Percentiles rank a stretch among this genome's conserved stretches.
Conservation (phyloP, 1,140 invertebrate species). For the Cotesia typhae region DNA sequence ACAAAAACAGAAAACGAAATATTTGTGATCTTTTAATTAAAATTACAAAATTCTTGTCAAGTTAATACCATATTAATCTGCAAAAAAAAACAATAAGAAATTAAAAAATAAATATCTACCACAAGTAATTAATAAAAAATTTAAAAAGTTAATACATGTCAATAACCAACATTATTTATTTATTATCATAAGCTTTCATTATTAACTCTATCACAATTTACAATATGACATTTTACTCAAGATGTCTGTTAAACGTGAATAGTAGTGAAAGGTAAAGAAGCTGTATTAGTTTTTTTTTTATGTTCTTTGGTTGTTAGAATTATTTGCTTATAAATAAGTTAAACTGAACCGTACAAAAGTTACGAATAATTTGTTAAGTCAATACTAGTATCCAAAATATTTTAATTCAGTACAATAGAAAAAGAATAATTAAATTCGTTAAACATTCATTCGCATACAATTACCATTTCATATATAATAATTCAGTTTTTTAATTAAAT, state of each 20-base stretch:
- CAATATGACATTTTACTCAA: constrained; percentile 31
- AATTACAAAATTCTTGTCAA: no score
- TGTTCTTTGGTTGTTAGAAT: constrained; percentile 26
- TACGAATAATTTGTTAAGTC: constrained; percentile 46
- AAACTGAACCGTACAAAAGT: constrained; percentile 50
- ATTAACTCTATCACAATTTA: constrained; percentile 54
- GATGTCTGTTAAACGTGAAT: constrained; percentile 23
- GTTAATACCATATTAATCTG: no score
- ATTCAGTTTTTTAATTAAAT: no score
- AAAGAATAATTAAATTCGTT: neutral
- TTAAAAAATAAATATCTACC: neutral
- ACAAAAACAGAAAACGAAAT: no score
- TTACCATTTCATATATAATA: no score
- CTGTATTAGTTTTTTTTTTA: constrained; percentile 40
- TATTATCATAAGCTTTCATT: constrained; percentile 50
- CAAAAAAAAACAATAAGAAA: neutral
- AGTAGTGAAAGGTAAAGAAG: constrained; percentile 38
- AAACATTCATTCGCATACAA: no score
- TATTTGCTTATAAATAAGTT: constrained; percentile 33
- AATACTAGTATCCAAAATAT: constrained; percentile 45
- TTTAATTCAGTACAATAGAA: constrained; percentile 10
- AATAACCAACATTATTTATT: constrained; percentile 51
- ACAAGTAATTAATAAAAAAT: no score
- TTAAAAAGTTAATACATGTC: constrained; percentile 21
- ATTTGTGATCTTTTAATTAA: no score